Base-by-base conservation (phyloP, 2,888 invertebrate species). In the Ophion ventricosus region DNA sequence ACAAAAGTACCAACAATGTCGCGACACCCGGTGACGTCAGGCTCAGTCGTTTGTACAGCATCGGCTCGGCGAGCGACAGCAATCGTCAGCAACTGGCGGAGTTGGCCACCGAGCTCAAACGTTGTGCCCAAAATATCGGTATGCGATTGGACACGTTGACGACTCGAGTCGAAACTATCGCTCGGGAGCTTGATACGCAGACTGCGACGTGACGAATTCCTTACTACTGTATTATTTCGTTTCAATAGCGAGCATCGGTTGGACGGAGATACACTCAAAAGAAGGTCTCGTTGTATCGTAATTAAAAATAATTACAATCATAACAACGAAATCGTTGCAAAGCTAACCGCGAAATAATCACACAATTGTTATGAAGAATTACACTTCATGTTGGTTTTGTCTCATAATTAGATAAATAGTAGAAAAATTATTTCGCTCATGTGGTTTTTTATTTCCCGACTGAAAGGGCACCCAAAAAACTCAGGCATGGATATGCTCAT, bases 21-120 rank as follows among this genome's bases (percentile, higher is more conserved):
- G 86, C 77, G 26, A 85, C 57, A 4, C 63, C 80, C 8, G 88
- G 87, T 8, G 82, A 88, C 17, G 43, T 72, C 2, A 90, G 88
- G 73, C 66, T 90, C 23, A 90, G 87, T 54, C 88, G 91, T 84
- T 81, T 92, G 26, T 90, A 89, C 76, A 92, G 92, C 70, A 84
- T 84, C 23, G 87, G 82, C 43, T 88, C 88, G 56, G 86, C 87
- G 2, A 89, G 57, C 35, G 92, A 92, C 10, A 87, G 83, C 25
- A 90, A 88, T 75, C 88, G 88, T 59, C 90, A 90, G 64, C 91
- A 91, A 63, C 63, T 92, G n/a, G 86, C 85, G 4, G 92, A 93
- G 74, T 83, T 93, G 66, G 87, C 87, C 3, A 79, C 75, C 5
- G 92, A 93, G 81, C 78, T 93, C 4, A 92, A 91, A 67, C 88